These are phyloP conservation scores for Fulica atra DNA, from an alignment of 2,113 vertebrate genomes.

Conservation along the genomic window DNA sequence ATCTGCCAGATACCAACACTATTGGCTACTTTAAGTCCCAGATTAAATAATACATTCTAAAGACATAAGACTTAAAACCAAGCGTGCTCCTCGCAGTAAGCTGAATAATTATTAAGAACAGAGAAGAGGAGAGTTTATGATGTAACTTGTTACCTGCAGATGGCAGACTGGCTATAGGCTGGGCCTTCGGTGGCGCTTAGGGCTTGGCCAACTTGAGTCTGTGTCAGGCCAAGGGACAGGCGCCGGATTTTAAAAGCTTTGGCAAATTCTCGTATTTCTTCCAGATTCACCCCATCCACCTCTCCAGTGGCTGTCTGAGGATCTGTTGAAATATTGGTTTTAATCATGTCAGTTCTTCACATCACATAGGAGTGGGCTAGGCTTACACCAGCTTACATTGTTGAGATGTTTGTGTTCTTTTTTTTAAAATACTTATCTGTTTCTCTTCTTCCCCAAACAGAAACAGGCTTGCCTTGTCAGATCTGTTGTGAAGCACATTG, in stretches of 20 bases:
- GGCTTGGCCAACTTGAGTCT: conserved; percentile 99
- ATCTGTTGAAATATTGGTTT: conserved; percentile 83
- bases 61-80: not conserved
- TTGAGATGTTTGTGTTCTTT: not conserved
- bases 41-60: not conserved
- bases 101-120: not conserved
- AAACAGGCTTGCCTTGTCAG: not conserved
- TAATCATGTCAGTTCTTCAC: conserved; percentile 45
- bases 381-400: not conserved
- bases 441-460: not conserved
- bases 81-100: not conserved
- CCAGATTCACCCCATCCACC: conserved; percentile 98
- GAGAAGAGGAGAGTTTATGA: conserved; percentile 42
- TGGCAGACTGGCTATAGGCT: conserved; percentile 99
- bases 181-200: conserved; percentile 97
- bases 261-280: conserved; percentile 99
- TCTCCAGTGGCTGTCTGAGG: conserved; percentile 94
- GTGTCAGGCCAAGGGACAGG: conserved; percentile 97
- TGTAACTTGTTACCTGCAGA: conserved; percentile 93
- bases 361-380: not conserved
- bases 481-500: not conserved
- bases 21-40: not conserved
- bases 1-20: not conserved
- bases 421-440: not conserved
- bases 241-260: conserved; percentile 99